These are phyloP conservation scores for Nematolebias whitei DNA, from an alignment of 2,113 vertebrate species.

Conservation along the genomic window DNA sequence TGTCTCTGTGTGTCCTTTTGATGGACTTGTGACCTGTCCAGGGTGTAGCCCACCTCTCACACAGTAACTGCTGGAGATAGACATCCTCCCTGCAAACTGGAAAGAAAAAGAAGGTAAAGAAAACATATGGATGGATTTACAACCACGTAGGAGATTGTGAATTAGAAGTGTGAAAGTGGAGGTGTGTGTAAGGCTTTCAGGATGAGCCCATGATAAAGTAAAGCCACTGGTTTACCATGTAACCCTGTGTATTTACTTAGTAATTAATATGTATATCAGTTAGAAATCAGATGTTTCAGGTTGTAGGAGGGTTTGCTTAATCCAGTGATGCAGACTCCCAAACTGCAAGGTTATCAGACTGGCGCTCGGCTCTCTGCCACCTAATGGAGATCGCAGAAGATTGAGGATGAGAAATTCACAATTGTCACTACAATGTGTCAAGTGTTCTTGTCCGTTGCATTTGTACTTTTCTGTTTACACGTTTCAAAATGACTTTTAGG, in stretches of 20 bases:
- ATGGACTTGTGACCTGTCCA: too few relatives aligned
- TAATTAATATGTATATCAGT: constrained; percentile 88
- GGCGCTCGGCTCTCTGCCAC: constrained; percentile 73
- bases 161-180: not conserved
- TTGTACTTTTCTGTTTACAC: constrained; percentile 41
- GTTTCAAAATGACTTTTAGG: constrained; percentile 39
- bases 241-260: constrained; percentile 86
- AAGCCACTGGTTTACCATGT: constrained; percentile 73
- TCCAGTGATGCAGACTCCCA: constrained; percentile 81
- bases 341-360: constrained; percentile 83
- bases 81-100: too few relatives aligned
- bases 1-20: too few relatives aligned
- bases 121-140: too few relatives aligned
- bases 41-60: too few relatives aligned
- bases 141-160: too few relatives aligned
- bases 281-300: constrained; percentile 82
- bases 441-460: constrained; percentile 50
- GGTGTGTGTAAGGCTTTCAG: constrained; percentile 41
- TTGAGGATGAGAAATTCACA: constrained; percentile 58
- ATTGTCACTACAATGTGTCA: constrained; percentile 52
- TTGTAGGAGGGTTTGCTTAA: constrained; percentile 79
- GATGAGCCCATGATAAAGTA: constrained; percentile 24
- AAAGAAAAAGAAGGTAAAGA: too few relatives aligned
- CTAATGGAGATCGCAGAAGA: constrained; percentile 71
- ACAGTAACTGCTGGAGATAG: too few relatives aligned